Percentiles rank a stretch among this genome's conserved stretches.
These are phyloP conservation scores for Otolemur garnettii DNA, from an alignment of 2,113 vertebrate species.

Conservation along the genomic window DNA sequence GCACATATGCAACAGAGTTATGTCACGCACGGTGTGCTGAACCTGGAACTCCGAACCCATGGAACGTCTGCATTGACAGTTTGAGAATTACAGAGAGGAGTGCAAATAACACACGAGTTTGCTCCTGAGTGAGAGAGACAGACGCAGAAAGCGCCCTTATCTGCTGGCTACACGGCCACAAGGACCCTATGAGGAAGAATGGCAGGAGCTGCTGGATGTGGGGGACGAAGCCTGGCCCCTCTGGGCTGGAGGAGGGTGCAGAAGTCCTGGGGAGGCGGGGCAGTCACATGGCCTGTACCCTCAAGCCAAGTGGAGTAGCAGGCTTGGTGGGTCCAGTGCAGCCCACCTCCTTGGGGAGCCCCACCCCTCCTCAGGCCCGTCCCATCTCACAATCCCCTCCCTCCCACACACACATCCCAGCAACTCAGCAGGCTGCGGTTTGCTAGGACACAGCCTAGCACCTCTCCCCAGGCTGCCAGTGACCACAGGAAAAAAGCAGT, in stretches of 20 bases:
- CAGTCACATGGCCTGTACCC: fast-evolving
- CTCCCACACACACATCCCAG: not conserved
- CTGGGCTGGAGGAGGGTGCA: not conserved
- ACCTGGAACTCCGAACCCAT: not conserved
- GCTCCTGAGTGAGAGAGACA: not conserved
- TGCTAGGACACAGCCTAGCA: not conserved
- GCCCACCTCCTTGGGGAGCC: not conserved
- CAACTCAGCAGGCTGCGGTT: not conserved
- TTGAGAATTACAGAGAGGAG: not conserved
- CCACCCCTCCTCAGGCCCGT: too few relatives aligned
- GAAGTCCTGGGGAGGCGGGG: not conserved
- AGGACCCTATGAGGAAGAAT: not conserved
- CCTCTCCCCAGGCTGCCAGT: not conserved
- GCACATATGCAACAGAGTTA: not conserved
- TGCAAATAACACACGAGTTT: not conserved
- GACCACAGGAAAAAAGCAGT: not conserved
- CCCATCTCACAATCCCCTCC: too few relatives aligned
- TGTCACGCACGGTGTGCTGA: not conserved
- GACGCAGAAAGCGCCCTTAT: not conserved
- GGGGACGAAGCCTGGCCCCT: not conserved
- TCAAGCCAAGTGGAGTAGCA: not conserved
- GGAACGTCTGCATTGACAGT: not conserved
- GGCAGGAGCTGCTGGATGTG: not conserved
- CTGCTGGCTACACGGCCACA: not conserved
- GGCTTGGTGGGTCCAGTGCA: fast-evolving